Conservation (phyloP, 2,888 invertebrate genomes). For the Lasioglossum pauxillum region DNA sequence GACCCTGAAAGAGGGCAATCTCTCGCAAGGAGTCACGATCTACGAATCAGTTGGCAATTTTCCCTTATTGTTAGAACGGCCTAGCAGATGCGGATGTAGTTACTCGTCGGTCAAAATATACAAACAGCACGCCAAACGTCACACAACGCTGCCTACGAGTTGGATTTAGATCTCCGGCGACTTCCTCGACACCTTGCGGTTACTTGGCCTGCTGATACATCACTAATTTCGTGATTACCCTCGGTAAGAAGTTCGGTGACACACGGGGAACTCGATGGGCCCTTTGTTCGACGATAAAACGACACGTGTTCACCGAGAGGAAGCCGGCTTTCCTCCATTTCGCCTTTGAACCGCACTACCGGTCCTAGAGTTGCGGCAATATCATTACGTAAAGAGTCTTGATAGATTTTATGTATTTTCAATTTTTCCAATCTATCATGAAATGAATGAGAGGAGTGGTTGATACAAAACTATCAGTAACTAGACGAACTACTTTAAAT, state of each 20-base stretch:
- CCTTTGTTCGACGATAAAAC: constrained; percentile 37
- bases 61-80: constrained; percentile 47
- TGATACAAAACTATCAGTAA: background rate
- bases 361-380: background rate
- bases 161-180: constrained; percentile 63
- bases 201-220: constrained; percentile 65
- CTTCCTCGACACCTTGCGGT: constrained; percentile 67
- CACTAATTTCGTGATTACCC: constrained; percentile 75
- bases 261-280: constrained; percentile 47
- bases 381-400: background rate
- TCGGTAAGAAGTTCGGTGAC: constrained; percentile 52
- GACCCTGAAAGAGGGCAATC: constrained; percentile 4
- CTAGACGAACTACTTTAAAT: background rate
- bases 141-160: constrained; percentile 59
- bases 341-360: background rate
- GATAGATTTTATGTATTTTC: background rate
- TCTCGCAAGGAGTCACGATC: constrained; percentile 41
- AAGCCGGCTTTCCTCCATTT: constrained; percentile 2
- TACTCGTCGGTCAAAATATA: constrained; percentile 46
- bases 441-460: background rate
- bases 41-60: constrained; percentile 53
- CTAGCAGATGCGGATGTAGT: constrained; percentile 22
- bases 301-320: constrained; percentile 23
- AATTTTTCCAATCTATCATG: background rate
- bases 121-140: constrained; percentile 43